A percentile compares a stretch with the other conserved stretches of the same genome.
Conservation (phyloP, 2,888 invertebrate genomes). For the Lasioglossum zephyrum region DNA sequence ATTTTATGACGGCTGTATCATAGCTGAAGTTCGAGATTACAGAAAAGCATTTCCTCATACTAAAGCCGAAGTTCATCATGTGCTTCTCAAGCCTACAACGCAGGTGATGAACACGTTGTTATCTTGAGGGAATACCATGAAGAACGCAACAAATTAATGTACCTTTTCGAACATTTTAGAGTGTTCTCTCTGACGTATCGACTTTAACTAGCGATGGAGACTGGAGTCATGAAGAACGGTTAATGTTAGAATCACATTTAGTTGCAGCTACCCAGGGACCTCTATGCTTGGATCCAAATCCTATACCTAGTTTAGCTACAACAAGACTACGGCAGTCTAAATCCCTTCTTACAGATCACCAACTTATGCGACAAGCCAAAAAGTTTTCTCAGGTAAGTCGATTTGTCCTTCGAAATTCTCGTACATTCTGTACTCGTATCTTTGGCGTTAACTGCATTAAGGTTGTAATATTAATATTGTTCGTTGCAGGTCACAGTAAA, state of each 20-base stretch:
- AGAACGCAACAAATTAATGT: neutral
- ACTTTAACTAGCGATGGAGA: conserved; percentile 82
- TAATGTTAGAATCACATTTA: conserved; percentile 93
- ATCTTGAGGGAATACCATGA: neutral
- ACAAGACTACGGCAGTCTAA: conserved; percentile 91
- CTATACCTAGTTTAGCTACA: conserved; percentile 91
- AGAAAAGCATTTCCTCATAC: conserved; percentile 92
- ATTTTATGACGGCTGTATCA: conserved; percentile 96
- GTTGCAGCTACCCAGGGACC: conserved; percentile 94
- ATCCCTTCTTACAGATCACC: conserved; percentile 90
- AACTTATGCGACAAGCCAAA: conserved; percentile 90
- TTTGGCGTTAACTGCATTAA: neutral
- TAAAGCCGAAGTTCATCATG: conserved; percentile 93
- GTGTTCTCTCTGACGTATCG: conserved; percentile 83
- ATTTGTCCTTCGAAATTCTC: conserved; percentile 40
- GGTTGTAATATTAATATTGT: conserved; percentile 6
- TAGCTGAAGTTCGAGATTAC: conserved; percentile 95
- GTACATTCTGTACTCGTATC: neutral
- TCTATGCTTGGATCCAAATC: conserved; percentile 95
- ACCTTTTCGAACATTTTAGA: conserved; percentile 66
- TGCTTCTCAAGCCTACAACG: conserved; percentile 93
- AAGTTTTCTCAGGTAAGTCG: conserved; percentile 90
- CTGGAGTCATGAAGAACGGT: conserved; percentile 91
- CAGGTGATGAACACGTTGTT: conserved; percentile 86
- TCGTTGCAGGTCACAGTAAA: conserved; percentile 89